Conservation (phyloP, 2,797 vertebrate species). For the Myripristis jacobus region DNA sequence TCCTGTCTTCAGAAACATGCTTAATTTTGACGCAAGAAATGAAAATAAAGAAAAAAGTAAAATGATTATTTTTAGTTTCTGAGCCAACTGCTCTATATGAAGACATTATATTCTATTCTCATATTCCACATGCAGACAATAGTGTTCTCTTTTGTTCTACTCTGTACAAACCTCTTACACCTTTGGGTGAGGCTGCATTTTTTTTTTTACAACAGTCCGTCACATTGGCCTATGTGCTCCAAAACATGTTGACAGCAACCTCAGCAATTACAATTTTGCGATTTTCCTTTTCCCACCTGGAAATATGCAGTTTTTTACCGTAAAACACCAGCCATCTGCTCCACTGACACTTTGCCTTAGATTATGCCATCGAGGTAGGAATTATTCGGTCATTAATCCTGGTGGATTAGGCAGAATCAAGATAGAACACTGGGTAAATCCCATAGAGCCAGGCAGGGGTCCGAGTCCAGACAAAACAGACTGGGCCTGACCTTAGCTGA, state of each 20-base stretch:
- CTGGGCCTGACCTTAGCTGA: neutral
- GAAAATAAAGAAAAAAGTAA: too few species aligned
- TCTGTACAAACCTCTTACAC: neutral
- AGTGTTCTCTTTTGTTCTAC: neutral
- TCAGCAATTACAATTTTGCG: slow-evolving; percentile 10
- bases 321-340: slow-evolving; percentile 71
- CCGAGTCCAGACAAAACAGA: slow-evolving; percentile 28
- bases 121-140: neutral
- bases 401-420: slow-evolving; percentile 74
- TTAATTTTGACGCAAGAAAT: too few species aligned
- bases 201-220: neutral
- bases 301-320: slow-evolving; percentile 35
- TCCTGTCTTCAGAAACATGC: too few species aligned
- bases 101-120: too few species aligned
- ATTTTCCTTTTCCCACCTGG: neutral
- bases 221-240: neutral
- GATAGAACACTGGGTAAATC: slow-evolving; percentile 69
- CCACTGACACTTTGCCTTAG: slow-evolving; percentile 67
- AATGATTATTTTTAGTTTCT: too few species aligned
- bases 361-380: slow-evolving; percentile 71
- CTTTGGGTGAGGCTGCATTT: neutral
- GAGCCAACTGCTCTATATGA: too few species aligned
- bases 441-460: slow-evolving; percentile 34
- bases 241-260: neutral
- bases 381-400: slow-evolving; percentile 76